phyloP scores from a whole-genome alignment of 2,113 vertebrate species.

The Austrofundulus limnaeus region DNA sequence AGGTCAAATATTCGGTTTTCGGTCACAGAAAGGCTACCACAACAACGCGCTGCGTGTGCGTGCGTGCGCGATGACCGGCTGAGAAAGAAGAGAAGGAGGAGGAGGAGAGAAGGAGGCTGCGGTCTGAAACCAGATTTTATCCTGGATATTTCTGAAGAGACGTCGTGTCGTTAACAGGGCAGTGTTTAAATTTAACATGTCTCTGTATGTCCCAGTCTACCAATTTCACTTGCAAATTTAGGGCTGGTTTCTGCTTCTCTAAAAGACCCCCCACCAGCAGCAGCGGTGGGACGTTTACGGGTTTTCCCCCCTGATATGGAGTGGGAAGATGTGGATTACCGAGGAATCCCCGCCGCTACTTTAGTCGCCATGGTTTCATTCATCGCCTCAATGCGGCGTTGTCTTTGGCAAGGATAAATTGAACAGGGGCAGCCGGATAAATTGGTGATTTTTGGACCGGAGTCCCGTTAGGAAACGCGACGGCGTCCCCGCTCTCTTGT shows the following conservation, averaged over 20 bases:
- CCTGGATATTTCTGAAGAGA: constrained; percentile 60
- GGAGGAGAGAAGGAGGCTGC: constrained; percentile 66
- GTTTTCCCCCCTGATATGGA: constrained; percentile 70
- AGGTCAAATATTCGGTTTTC: constrained; percentile 7
- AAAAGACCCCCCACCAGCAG: constrained; percentile 33
- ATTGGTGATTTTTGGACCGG: constrained; percentile 33
- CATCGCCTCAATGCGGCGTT: constrained; percentile 12
- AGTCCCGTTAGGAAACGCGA: constrained; percentile 55
- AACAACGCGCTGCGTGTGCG: constrained; percentile 62
- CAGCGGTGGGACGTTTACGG: constrained; percentile 52
- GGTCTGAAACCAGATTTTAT: constrained; percentile 65
- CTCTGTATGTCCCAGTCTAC: not conserved
- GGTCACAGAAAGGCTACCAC: constrained; percentile 39
- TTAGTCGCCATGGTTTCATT: constrained; percentile 38
- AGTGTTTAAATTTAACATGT: constrained; percentile 18
- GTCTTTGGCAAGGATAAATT: constrained; percentile 28
- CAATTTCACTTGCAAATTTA: constrained; percentile 16
- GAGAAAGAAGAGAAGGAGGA: constrained; percentile 65
- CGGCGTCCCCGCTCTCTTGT: constrained; percentile 58
- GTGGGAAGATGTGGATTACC: constrained; percentile 74
- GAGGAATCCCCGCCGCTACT: constrained; percentile 54
- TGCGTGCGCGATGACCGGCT: constrained; percentile 57
- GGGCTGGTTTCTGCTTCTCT: constrained; percentile 21
- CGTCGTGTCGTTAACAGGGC: constrained; percentile 21
- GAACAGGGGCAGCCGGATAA: constrained; percentile 22